phyloP scores from a whole-genome alignment of 2,797 vertebrate species.

The Bradypodion pumilum region DNA sequence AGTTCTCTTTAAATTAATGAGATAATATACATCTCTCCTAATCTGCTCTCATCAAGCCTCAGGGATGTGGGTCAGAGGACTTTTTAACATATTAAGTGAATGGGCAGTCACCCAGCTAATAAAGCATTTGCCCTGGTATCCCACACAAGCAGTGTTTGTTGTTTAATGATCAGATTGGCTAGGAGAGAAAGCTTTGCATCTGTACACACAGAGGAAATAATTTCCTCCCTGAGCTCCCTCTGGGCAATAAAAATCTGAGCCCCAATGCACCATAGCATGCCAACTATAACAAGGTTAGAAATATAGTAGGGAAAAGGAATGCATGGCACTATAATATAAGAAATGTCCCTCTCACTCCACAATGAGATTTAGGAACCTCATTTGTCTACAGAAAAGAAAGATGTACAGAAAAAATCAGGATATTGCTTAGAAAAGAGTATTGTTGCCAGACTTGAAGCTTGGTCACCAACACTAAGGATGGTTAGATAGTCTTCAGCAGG shows the following conservation, averaged over 20 bases:
- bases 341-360: neutral
- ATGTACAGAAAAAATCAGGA: neutral
- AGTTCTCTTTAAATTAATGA: constrained; percentile 29
- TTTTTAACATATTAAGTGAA: constrained; percentile 6
- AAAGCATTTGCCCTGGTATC: neutral
- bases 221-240: neutral
- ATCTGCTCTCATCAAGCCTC: constrained; percentile 32
- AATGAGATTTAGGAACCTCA: neutral
- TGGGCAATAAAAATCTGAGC: neutral
- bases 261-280: fast-evolving
- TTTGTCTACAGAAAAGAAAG: neutral
- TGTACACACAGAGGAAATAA: neutral
- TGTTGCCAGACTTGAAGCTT: neutral
- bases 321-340: neutral
- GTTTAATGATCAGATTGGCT: neutral
- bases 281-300: neutral
- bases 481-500: neutral
- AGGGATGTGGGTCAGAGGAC: constrained; percentile 18
- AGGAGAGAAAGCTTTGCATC: neutral
- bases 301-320: neutral
- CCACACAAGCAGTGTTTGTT: neutral
- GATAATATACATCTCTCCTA: constrained; percentile 22
- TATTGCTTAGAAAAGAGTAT: neutral
- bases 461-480: neutral
- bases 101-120: constrained; percentile 14